Evolutionary conservation across 2,797 vertebrate species (phyloP).

Genomic region (Rhinophrynus dorsalis): DNA sequence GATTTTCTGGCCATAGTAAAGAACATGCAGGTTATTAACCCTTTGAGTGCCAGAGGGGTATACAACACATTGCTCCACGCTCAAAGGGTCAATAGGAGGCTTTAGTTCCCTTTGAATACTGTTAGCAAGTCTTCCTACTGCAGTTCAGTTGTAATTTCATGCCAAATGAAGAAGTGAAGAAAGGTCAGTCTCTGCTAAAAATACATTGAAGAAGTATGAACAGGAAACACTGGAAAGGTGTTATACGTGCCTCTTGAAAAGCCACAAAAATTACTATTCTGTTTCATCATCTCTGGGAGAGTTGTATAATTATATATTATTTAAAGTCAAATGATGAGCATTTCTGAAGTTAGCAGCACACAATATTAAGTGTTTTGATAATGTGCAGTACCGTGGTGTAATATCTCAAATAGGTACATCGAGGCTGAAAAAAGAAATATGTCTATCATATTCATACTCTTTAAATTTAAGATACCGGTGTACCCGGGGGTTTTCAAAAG

Average conservation of each 20-base stretch:
- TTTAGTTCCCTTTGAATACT: no score
- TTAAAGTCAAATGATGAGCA: neutral
- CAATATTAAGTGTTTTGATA: neutral
- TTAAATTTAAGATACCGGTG: no score
- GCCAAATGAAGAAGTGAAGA: slow-evolving; percentile 60
- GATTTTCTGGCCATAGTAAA: no score
- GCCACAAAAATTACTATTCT: slow-evolving; percentile 34
- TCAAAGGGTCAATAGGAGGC: no score
- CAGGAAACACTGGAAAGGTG: slow-evolving; percentile 55
- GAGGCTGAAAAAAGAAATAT: no score
- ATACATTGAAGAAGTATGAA: slow-evolving; percentile 63
- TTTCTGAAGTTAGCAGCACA: neutral
- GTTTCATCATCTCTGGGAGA: slow-evolving; percentile 3
- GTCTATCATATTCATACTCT: no score
- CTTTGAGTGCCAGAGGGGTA: no score
- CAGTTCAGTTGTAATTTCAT: neutral
- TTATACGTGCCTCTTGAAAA: slow-evolving; percentile 63
- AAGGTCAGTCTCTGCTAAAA: slow-evolving; percentile 64
- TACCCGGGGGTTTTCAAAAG: no score
- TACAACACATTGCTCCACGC: no score
- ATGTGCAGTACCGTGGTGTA: neutral
- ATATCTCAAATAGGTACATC: neutral
- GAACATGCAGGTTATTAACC: no score
- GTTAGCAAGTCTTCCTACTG: neutral
- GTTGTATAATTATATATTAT: slow-evolving; percentile 6